A percentile compares a stretch with the other conserved stretches of the same genome.
Evolutionary conservation across 2,888 invertebrate genomes (phyloP).

Genomic region (Sphaerophoria rueppellii): DNA sequence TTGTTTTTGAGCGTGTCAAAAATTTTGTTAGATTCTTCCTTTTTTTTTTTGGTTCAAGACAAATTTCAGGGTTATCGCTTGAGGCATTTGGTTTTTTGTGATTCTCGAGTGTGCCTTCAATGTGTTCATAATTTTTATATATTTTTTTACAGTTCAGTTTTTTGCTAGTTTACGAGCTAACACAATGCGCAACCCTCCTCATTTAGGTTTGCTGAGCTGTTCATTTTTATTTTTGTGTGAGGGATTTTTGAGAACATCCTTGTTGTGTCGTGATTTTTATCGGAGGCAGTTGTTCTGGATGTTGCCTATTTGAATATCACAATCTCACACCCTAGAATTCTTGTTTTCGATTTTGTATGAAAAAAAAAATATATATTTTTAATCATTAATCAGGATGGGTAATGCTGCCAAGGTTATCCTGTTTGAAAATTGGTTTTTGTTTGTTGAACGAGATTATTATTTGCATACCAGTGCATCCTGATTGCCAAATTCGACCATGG

Average conservation of each 20-base stretch:
- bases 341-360: slow-evolving; percentile 20
- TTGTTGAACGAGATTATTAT: slow-evolving; percentile 56
- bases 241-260: slow-evolving; percentile 15
- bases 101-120: neutral
- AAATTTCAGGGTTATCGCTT: slow-evolving; percentile 65
- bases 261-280: slow-evolving; percentile 51
- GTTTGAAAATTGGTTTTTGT: slow-evolving; percentile 27
- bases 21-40: slow-evolving; percentile 45
- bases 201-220: slow-evolving; percentile 57
- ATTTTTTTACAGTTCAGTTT: slow-evolving; percentile 28
- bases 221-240: slow-evolving; percentile 16
- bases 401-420: slow-evolving; percentile 52
- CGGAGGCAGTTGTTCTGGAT: slow-evolving; percentile 60
- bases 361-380: neutral
- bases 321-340: slow-evolving; percentile 49
- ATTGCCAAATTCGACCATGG: slow-evolving; percentile 60
- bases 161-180: slow-evolving; percentile 29
- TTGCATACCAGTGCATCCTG: slow-evolving; percentile 63
- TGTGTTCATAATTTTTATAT: slow-evolving; percentile 20
- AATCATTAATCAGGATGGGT: slow-evolving; percentile 41
- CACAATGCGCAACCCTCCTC: slow-evolving; percentile 48
- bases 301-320: slow-evolving; percentile 61
- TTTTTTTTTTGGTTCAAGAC: slow-evolving; percentile 58
- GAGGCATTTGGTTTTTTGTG: slow-evolving; percentile 48
- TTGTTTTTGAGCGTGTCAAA: slow-evolving; percentile 65